phyloP scores from a whole-genome alignment of 2,888 invertebrate genomes.

The Dorcus parallelipipedus region DNA sequence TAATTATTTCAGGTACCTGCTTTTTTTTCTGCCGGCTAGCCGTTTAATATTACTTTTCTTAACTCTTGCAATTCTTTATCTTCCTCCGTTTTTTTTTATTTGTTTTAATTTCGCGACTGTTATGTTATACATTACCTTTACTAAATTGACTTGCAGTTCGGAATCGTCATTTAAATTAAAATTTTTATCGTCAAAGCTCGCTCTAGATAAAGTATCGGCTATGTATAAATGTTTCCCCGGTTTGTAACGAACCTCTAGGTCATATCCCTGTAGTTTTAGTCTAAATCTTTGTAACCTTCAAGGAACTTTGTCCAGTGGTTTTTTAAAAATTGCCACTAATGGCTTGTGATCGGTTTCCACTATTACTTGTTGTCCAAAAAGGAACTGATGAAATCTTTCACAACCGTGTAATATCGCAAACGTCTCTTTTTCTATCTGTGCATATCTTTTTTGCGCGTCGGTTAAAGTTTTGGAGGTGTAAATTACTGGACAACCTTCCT shows the following conservation, averaged over 20 bases:
- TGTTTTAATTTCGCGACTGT: too few relatives aligned
- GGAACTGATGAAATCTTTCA: constrained; percentile 22
- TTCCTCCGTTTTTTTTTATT: too few relatives aligned
- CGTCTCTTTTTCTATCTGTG: constrained; percentile 32
- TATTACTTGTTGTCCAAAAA: constrained; percentile 9
- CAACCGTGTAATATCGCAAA: constrained; percentile 31
- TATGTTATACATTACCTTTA: too few relatives aligned
- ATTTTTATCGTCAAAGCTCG: too few relatives aligned
- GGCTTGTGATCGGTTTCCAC: constrained; percentile 23
- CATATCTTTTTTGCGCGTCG: constrained; percentile 25
- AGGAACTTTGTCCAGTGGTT: constrained; percentile 4
- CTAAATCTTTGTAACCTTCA: constrained; percentile 11
- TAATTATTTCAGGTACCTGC: too few relatives aligned
- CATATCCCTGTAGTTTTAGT: constrained; percentile 1
- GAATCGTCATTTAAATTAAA: too few relatives aligned
- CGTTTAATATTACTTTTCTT: too few relatives aligned
- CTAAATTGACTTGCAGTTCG: too few relatives aligned
- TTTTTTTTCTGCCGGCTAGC: too few relatives aligned
- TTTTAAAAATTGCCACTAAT: constrained; percentile 9
- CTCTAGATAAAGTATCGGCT: too few relatives aligned
- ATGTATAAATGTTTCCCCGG: neutral
- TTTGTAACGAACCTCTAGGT: neutral
- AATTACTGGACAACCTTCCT: constrained; percentile 20
- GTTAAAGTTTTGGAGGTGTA: constrained; percentile 30
- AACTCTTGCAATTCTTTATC: too few relatives aligned